Evolutionary conservation across 2,113 vertebrate species (phyloP).

Genomic region (Hippopotamus amphibius): DNA sequence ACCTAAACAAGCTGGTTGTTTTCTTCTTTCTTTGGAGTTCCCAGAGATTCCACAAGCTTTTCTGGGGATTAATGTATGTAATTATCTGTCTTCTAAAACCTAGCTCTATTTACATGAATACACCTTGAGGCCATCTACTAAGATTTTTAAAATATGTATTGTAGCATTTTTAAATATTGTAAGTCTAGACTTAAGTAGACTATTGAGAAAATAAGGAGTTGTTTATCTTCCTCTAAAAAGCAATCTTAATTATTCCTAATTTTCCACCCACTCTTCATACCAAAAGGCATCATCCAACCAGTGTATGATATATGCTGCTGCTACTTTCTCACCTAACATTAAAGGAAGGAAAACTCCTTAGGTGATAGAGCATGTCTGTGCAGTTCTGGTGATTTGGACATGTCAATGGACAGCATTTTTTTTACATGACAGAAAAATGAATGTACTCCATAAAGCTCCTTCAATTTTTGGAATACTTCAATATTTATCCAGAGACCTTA

Average conservation of each 20-base stretch:
- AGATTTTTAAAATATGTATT: background rate
- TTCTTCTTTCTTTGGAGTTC: background rate
- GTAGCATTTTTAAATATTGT: background rate
- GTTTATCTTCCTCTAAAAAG: background rate
- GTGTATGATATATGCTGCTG: fast-evolving
- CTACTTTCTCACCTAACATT: background rate
- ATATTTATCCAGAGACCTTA: background rate
- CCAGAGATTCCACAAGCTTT: background rate
- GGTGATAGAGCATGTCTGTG: no score
- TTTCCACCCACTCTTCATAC: background rate
- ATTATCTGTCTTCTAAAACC: background rate
- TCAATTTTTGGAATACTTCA: background rate
- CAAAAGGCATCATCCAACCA: background rate
- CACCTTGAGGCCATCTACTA: background rate
- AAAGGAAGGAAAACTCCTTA: background rate
- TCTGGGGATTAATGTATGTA: background rate
- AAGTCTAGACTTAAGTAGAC: background rate
- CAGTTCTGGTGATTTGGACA: background rate
- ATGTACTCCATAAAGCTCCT: background rate
- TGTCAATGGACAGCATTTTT: background rate
- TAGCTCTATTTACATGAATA: background rate
- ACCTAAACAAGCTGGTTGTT: background rate
- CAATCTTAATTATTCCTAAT: background rate
- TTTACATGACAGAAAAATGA: background rate
- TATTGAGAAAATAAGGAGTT: background rate